These are phyloP conservation scores for Megalops atlanticus DNA, from an alignment of 2,113 vertebrate genomes.

Conservation along the genomic window DNA sequence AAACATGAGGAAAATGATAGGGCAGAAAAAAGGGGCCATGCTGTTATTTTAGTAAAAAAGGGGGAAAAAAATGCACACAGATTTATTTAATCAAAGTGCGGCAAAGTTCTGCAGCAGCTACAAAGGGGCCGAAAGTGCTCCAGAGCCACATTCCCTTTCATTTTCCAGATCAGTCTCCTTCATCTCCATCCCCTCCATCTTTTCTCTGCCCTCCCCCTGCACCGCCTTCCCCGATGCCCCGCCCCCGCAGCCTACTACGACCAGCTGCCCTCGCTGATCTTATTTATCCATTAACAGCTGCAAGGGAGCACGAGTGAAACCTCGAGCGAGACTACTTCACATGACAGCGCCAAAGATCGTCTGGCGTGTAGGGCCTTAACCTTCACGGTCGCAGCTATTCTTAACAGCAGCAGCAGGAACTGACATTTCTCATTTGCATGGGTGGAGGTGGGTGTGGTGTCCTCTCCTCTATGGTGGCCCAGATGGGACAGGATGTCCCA, in stretches of 20 bases:
- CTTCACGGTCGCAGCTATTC: neutral
- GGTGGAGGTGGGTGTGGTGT: neutral
- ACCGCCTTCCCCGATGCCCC: slow-evolving; percentile 2
- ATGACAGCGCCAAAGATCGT: neutral
- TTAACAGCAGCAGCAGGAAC: neutral
- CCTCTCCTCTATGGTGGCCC: neutral
- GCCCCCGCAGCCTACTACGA: slow-evolving; percentile 50
- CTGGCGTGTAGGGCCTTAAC: slow-evolving; percentile 2
- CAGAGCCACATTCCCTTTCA: slow-evolving; percentile 26
- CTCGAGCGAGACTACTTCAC: no score
- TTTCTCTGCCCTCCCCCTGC: slow-evolving; percentile 10
- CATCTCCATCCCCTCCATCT: slow-evolving; percentile 28
- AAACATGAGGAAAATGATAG: slow-evolving; percentile 60
- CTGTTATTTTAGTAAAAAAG: slow-evolving; percentile 52
- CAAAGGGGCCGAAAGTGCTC: slow-evolving; percentile 26
- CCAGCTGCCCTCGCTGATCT: slow-evolving; percentile 52
- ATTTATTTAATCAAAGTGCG: slow-evolving; percentile 59
- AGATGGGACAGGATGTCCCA: neutral
- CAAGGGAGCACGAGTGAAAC: no score
- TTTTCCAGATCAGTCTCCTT: slow-evolving; percentile 45
- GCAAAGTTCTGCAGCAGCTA: slow-evolving; percentile 27
- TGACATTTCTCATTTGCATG: neutral
- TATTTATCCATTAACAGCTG: neutral
- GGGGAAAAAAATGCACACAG: slow-evolving; percentile 58
- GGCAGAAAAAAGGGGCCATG: slow-evolving; percentile 48